phyloP scores from a whole-genome alignment of 2,797 vertebrate genomes.

The Pyrocephalus nanus region DNA sequence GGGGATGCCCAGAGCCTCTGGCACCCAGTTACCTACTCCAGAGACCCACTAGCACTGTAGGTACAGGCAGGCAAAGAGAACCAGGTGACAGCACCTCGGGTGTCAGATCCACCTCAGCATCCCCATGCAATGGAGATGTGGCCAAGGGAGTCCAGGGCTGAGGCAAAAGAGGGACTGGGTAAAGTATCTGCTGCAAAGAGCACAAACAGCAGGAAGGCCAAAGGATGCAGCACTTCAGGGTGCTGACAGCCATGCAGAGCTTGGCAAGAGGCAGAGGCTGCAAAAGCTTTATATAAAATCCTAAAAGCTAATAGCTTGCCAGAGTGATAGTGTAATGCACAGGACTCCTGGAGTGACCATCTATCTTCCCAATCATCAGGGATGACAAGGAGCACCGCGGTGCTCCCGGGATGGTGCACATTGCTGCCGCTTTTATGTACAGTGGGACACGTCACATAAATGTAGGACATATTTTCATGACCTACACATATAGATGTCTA shows the following conservation, averaged over 20 bases:
- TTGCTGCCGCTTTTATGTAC: neutral
- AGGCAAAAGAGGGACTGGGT: neutral
- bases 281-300: neutral
- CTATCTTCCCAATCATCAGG: neutral
- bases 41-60: accelerated
- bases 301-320: neutral
- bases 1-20: neutral
- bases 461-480: neutral
- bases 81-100: accelerated
- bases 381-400: accelerated
- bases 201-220: neutral
- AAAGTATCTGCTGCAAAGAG: neutral
- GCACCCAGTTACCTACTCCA: accelerated
- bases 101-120: neutral
- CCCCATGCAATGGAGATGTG: too few species aligned
- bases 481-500: neutral
- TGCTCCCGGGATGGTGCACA: accelerated
- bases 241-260: neutral
- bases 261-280: neutral
- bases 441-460: neutral
- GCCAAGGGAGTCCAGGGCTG: neutral
- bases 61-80: neutral
- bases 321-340: accelerated
- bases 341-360: neutral
- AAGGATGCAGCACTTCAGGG: neutral